Conservation (phyloP, 2,113 vertebrate species). For the Entomyzon cyanotis region DNA sequence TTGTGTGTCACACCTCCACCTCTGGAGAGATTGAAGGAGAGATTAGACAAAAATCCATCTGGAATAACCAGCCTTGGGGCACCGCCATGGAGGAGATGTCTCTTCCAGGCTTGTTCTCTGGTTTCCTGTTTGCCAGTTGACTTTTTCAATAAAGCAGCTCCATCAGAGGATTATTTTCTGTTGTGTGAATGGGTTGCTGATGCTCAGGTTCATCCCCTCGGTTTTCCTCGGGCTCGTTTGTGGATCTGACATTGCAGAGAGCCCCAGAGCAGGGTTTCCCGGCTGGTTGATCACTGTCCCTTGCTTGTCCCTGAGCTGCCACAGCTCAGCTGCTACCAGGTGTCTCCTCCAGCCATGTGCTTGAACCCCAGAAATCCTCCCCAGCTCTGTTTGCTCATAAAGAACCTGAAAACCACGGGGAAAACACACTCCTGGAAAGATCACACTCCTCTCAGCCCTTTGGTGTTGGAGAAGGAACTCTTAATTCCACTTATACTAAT, state of each 20-base stretch:
- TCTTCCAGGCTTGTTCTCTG: neutral
- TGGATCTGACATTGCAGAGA: neutral
- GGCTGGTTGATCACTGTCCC: neutral
- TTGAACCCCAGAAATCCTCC: neutral
- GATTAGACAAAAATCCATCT: neutral
- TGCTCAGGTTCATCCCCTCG: neutral
- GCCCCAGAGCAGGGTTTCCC: neutral
- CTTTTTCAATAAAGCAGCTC: neutral
- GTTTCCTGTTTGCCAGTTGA: neutral
- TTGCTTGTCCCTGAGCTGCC: neutral
- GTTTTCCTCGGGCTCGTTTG: neutral
- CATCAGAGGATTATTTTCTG: neutral
- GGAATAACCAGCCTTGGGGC: neutral
- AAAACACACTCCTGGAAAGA: accelerated
- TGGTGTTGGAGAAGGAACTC: neutral
- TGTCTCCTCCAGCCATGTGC: neutral
- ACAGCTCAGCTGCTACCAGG: neutral
- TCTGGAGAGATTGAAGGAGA: neutral
- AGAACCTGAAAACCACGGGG: neutral
- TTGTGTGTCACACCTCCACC: neutral
- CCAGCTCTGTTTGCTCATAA: neutral
- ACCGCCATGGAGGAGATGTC: neutral
- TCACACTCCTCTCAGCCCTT: neutral
- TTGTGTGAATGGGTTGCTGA: neutral
- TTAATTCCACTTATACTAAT: neutral